These are phyloP conservation scores for Sylvietta virens DNA, from an alignment of 2,113 vertebrate species.

Conservation along the genomic window DNA sequence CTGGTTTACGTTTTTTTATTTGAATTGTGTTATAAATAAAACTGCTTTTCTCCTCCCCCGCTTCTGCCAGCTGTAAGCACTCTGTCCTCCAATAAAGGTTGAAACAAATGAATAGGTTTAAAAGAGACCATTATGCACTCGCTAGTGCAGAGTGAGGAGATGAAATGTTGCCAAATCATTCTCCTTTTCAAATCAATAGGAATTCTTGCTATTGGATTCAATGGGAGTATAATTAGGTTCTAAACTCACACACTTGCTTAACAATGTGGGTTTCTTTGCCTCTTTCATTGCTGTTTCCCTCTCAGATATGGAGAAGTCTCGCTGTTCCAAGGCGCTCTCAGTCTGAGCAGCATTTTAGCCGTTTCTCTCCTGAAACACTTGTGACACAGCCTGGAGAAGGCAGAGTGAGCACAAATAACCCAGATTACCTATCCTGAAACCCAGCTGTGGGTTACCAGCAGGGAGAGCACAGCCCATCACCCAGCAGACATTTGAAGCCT, in stretches of 20 bases:
- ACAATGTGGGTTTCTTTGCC: background rate
- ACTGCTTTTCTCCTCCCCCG: background rate
- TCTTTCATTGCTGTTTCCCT: background rate
- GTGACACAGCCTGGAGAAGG: background rate
- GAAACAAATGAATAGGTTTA: conserved; percentile 43
- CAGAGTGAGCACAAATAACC: background rate
- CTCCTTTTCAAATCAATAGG: conserved; percentile 38
- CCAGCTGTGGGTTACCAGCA: background rate
- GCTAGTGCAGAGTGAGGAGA: background rate
- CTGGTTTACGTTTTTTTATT: conserved; percentile 26
- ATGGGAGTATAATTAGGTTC: conserved; percentile 18
- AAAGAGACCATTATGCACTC: conserved; percentile 11
- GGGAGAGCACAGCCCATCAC: background rate
- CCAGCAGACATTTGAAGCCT: background rate
- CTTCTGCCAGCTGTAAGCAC: conserved; percentile 20
- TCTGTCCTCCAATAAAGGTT: conserved; percentile 17
- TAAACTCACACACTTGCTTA: background rate
- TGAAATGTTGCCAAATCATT: conserved; percentile 29
- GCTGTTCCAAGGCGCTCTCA: background rate
- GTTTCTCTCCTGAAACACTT: background rate
- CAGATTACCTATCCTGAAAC: background rate
- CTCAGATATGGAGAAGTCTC: background rate
- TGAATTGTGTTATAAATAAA: conserved; percentile 23
- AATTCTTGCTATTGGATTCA: conserved; percentile 35
- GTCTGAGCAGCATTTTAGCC: background rate